These are phyloP conservation scores for Panorpa germanica DNA, from an alignment of 2,888 invertebrate species.

Conservation along the genomic window DNA sequence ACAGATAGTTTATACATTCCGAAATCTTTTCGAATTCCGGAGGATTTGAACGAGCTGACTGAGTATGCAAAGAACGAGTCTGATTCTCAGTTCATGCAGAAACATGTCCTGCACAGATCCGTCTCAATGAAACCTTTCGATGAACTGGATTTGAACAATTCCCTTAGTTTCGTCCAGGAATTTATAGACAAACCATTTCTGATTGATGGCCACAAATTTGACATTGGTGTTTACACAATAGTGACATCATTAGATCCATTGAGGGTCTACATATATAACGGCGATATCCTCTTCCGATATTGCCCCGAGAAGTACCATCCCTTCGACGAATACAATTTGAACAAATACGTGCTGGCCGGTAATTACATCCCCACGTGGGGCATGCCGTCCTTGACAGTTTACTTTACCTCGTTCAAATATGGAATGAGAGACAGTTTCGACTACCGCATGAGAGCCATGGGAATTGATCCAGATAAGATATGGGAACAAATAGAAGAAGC, in stretches of 20 bases:
- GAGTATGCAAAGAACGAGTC: constrained; percentile 46
- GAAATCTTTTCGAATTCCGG: constrained; percentile 71
- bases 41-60: constrained; percentile 47
- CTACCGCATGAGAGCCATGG: constrained; percentile 44
- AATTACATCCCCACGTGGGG: constrained; percentile 92
- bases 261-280: constrained; percentile 72
- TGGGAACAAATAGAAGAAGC: constrained; percentile 70
- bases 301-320: constrained; percentile 81
- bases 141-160: constrained; percentile 47
- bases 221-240: constrained; percentile 87
- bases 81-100: constrained; percentile 63
- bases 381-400: constrained; percentile 54
- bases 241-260: constrained; percentile 83
- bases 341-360: constrained; percentile 89
- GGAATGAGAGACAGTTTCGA: constrained; percentile 80
- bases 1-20: constrained; percentile 63
- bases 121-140: constrained; percentile 53
- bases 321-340: constrained; percentile 55
- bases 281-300: constrained; percentile 79
- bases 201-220: constrained; percentile 88
- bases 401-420: constrained; percentile 50
- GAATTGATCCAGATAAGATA: constrained; percentile 48
- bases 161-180: constrained; percentile 77
- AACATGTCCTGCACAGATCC: constrained; percentile 80
- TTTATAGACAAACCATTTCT: constrained; percentile 75